Conservation (phyloP, 2,888 invertebrate species). For the Yponomeuta malinellus region DNA sequence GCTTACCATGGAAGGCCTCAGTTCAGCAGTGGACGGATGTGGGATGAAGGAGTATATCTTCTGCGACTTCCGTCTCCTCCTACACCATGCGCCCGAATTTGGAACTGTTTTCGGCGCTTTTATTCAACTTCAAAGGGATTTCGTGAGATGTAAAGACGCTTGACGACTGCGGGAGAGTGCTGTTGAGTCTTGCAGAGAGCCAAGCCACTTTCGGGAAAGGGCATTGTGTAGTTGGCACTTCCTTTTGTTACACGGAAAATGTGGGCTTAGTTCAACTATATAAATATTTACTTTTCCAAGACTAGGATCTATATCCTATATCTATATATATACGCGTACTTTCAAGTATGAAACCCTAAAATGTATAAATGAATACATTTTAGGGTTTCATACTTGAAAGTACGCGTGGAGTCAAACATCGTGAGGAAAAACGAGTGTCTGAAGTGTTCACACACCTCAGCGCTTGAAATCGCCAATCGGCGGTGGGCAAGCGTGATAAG, state of each 20-base stretch:
- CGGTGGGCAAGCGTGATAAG: too few species aligned
- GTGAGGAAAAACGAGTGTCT: too few species aligned
- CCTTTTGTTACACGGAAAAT: not conserved
- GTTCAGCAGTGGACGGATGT: not conserved
- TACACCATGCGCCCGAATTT: not conserved
- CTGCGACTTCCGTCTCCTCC: not conserved
- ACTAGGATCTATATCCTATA: not conserved
- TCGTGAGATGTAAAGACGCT: not conserved
- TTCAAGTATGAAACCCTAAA: too few species aligned
- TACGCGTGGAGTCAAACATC: too few species aligned
- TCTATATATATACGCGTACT: too few species aligned
- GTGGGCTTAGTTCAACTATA: not conserved
- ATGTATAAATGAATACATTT: too few species aligned
- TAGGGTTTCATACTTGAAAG: too few species aligned
- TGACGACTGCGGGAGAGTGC: not conserved
- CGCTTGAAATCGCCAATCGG: too few species aligned
- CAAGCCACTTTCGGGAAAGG: not conserved
- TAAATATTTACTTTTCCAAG: not conserved
- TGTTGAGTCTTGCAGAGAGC: not conserved
- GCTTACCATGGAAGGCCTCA: too few species aligned
- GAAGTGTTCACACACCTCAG: too few species aligned
- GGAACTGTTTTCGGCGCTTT: not conserved
- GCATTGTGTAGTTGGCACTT: not conserved
- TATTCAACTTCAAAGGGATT: not conserved
- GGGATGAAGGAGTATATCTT: not conserved